Evolutionary conservation across 2,888 invertebrate genomes (phyloP).

Genomic region (Ornithoptera alexandrae): DNA sequence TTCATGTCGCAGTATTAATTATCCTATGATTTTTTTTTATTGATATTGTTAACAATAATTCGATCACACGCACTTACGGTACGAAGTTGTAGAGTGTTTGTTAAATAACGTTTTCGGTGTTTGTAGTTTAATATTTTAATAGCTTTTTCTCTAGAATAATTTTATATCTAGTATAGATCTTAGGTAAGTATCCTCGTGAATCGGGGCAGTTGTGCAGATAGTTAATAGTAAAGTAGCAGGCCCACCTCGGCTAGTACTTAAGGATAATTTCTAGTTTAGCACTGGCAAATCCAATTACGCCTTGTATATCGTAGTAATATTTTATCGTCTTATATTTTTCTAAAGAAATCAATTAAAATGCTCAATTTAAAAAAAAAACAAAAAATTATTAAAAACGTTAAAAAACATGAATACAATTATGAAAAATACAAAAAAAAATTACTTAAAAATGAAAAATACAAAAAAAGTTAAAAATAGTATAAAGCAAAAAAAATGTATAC

Average conservation of each 20-base stretch:
- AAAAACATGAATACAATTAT: not conserved
- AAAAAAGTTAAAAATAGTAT: not conserved
- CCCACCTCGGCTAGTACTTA: not conserved
- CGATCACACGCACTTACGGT: not conserved
- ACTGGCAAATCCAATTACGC: slow-evolving; percentile 12
- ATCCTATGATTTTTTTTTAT: not conserved
- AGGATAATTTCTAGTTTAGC: slow-evolving; percentile 6
- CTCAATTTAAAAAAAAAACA: not conserved
- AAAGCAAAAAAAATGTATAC: not conserved
- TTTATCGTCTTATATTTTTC: not conserved
- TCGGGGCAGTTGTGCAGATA: not conserved
- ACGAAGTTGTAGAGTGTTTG: not conserved
- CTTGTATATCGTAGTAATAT: slow-evolving; percentile 9
- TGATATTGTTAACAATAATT: not conserved
- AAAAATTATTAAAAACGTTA: not conserved
- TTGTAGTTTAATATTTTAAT: not conserved
- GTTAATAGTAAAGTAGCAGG: not conserved
- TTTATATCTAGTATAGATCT: not conserved
- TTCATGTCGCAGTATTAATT: too few species aligned
- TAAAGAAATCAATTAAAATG: not conserved
- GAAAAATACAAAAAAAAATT: not conserved
- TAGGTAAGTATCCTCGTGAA: not conserved
- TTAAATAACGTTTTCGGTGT: not conserved
- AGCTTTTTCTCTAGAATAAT: not conserved
- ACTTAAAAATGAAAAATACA: not conserved